Conservation (phyloP, 2,113 vertebrate species). For the Syngnathus floridae region DNA sequence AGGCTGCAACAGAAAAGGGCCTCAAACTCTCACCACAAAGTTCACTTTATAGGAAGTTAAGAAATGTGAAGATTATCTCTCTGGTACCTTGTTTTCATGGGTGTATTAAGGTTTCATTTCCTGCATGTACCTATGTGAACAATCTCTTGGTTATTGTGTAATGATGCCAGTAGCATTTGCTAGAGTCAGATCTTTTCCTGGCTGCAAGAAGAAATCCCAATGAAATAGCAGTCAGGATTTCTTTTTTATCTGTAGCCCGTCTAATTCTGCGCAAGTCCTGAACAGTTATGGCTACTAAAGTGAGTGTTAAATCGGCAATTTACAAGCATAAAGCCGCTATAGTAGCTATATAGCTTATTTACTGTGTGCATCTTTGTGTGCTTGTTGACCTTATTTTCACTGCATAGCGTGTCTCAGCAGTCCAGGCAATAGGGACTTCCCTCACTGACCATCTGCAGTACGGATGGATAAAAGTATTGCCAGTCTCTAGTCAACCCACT, state of each 20-base stretch:
- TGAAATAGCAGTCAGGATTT: background rate
- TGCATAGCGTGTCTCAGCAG: slow-evolving; percentile 39
- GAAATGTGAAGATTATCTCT: too few species aligned
- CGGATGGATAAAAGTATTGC: slow-evolving; percentile 47
- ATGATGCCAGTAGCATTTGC: background rate
- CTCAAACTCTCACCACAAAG: too few species aligned
- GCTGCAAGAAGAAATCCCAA: background rate
- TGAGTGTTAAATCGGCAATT: background rate
- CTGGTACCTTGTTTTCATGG: too few species aligned
- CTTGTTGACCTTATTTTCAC: slow-evolving; percentile 15
- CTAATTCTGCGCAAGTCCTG: background rate
- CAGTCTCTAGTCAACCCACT: slow-evolving; percentile 8
- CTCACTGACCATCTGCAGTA: slow-evolving; percentile 28
- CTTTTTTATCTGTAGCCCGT: background rate
- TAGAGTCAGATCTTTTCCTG: background rate
- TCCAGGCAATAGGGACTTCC: slow-evolving; percentile 26
- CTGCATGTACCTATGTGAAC: too few species aligned
- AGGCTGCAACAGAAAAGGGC: too few species aligned
- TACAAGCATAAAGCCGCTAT: background rate
- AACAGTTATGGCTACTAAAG: background rate
- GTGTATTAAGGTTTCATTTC: background rate
- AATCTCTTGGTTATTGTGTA: background rate
- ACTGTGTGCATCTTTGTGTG: slow-evolving; percentile 9
- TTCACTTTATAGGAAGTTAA: too few species aligned
- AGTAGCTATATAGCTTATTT: background rate